Base-by-base conservation (phyloP, 1,140 invertebrate species). In the Dufourea novaeangliae region DNA sequence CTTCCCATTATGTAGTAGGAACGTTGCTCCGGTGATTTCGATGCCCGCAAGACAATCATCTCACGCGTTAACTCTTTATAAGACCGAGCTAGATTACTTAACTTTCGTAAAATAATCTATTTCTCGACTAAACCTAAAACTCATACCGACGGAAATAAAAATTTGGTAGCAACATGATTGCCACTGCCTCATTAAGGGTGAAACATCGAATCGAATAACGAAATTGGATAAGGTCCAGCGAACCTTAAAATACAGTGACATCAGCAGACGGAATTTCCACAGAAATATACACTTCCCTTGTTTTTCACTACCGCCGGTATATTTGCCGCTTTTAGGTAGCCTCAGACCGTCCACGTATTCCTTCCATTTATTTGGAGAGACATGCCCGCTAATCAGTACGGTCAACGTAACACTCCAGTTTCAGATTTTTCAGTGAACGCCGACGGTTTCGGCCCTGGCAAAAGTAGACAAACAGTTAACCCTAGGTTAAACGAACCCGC, bases 361-460 rank as follows among this genome's bases (percentile, higher is more conserved):
- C 63, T 57, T 39, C 46, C 52, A 39, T 17, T n/a, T 54, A 5
- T 75, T 75, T 68, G 57, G 63, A 10, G 50, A 34, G 63, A 5
- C 10, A 10, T 1, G 1, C 54, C 0, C 14, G 72, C 63, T 75
- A 75, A 75, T 44, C 72, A 11, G 1, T n/a, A 25, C 39, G 25
- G 72, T 34, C 56, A 75, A 75, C 72, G 27, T 25, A 52, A 46
- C 71, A 67, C 54, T 75, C 72, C 44, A 75, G 52, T 67, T 67
- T 67, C 37, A 6, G 11, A 57, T 34, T 68, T 44, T 56, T 75
- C 63, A 27, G n/a, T 17, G 3, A 52, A 68, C 44, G 32, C 12
- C 46, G 39, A 11, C 27, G n/a, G 57, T 59, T 37, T 61, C 37
- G 25, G 34, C 1, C 1, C 27, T 1, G 59, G 44, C 59, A 39